Percentiles rank a stretch among this genome's conserved stretches.
phyloP scores from a whole-genome alignment of 2,888 invertebrate genomes.

The Tenthredo mesomela region DNA sequence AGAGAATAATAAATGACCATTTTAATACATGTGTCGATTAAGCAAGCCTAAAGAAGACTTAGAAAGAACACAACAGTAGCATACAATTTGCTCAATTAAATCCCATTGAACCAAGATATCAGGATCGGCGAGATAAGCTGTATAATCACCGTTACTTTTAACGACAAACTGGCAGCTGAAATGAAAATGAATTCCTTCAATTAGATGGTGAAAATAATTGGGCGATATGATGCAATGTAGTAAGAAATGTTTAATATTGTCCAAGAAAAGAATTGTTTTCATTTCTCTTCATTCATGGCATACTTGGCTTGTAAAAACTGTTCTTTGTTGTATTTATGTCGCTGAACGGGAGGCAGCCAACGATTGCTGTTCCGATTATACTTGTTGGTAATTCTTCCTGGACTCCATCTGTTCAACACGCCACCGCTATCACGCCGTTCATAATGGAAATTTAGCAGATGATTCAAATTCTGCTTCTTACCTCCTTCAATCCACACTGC shows the following conservation, averaged over 20 bases:
- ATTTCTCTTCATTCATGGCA: constrained; percentile 52
- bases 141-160: constrained; percentile 89
- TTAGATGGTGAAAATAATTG: constrained; percentile 20
- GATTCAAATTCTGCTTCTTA: constrained; percentile 95
- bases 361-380: constrained; percentile 70
- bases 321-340: constrained; percentile 93
- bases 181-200: constrained; percentile 58
- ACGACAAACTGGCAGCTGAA: constrained; percentile 97
- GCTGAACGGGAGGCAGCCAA: constrained; percentile 78
- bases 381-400: constrained; percentile 64
- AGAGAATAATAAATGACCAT: constrained; percentile 55
- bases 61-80: constrained; percentile 85
- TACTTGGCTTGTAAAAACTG: constrained; percentile 97
- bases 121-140: constrained; percentile 88
- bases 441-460: constrained; percentile 96
- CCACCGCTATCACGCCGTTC: constrained; percentile 82
- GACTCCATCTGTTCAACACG: constrained; percentile 72
- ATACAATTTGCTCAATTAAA: constrained; percentile 94
- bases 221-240: constrained; percentile 40
- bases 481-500: constrained; percentile 91
- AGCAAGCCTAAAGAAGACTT: constrained; percentile 59
- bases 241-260: constrained; percentile 29
- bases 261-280: constrained; percentile 33
- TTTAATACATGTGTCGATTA: constrained; percentile 22
- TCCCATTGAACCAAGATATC: constrained; percentile 96